Percentiles rank a stretch among this genome's conserved stretches.
These are phyloP conservation scores for Takifugu rubripes DNA, from an alignment of 2,797 vertebrate species.

Conservation along the genomic window DNA sequence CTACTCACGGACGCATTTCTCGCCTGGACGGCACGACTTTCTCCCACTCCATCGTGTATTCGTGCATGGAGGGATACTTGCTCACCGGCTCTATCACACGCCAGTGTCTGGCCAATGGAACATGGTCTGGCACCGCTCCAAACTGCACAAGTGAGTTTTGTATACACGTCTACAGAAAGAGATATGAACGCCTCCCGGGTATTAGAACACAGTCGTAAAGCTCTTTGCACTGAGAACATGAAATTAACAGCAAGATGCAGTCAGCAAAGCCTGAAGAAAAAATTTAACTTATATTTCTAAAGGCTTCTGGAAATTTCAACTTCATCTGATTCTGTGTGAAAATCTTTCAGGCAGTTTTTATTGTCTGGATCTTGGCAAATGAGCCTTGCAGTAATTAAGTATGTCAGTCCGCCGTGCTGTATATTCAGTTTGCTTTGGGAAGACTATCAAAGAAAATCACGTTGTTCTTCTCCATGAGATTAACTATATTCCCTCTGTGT, in stretches of 20 bases:
- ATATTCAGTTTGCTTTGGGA: conserved; percentile 61
- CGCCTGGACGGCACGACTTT: conserved; percentile 89
- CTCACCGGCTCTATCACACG: conserved; percentile 85
- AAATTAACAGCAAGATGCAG: neutral
- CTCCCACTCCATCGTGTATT: conserved; percentile 91
- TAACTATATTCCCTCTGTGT: conserved; percentile 21
- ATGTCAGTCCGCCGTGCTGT: conserved; percentile 40
- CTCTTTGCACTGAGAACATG: neutral
- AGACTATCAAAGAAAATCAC: conserved; percentile 60
- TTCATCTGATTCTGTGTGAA: neutral
- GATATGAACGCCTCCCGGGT: neutral
- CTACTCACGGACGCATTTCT: conserved; percentile 86
- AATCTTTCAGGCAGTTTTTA: conserved; percentile 46
- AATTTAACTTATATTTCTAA: neutral
- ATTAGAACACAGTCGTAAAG: neutral
- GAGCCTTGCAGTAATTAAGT: conserved; percentile 63
- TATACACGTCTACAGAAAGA: neutral
- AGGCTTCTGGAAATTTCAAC: neutral
- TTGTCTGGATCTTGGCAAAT: conserved; percentile 56
- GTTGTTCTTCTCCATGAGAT: conserved; percentile 52
- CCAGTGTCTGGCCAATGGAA: conserved; percentile 92
- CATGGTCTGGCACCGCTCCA: conserved; percentile 90
- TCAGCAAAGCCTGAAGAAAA: neutral
- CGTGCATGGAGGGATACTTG: conserved; percentile 89
- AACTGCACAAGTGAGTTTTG: conserved; percentile 91